Base-by-base conservation (phyloP, 2,888 invertebrate species). In the Lamproptera curius region DNA sequence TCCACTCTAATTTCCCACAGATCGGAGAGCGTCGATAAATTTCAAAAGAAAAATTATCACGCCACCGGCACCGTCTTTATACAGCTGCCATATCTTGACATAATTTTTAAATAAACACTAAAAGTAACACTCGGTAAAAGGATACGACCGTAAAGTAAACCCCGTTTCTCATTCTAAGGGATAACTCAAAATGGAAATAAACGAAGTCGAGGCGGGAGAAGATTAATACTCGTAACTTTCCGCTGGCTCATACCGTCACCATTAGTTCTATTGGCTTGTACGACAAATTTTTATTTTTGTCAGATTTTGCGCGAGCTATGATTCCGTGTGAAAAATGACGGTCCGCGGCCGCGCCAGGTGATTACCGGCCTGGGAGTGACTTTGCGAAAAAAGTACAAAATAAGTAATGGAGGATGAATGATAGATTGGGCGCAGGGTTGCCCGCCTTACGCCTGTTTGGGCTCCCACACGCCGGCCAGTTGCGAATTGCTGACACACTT, bases 361-460 rank as follows among this genome's bases (percentile, higher is more conserved):
- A 87, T 87, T 87, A 86, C 87, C 85, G 84, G 83, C 77, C 85
- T 76, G 79, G 72, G 77, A 81, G 80, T 87, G 87, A 87, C 85
- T 87, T 84, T 75, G 86, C 87, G 69, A 83, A 86, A 83, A 86
- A 86, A 85, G 80, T 81, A 87, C 86, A 87, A 86, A 86, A 85
- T 87, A 86, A 85, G 87, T 87, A 87, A 87, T 87, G 86, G 87
- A 83, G 84, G 84, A 86, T 86, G 83, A 82, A 85, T 87, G 87
- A 87, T 87, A 86, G 84, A 87, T 85, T 79, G 83, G 78, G 74
- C 64, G 59, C 63, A 69, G 67, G 65, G 70, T 62, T 63, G 61
- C 54, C 31, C 62, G 59, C 58, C 56, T 61, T 65, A 68, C 64
- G 68, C 63, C 63, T 57, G 69, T 65, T 63, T 56, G 55, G 58